Conservation (phyloP, 2,797 vertebrate species). For the Adrianichthys oophorus region DNA sequence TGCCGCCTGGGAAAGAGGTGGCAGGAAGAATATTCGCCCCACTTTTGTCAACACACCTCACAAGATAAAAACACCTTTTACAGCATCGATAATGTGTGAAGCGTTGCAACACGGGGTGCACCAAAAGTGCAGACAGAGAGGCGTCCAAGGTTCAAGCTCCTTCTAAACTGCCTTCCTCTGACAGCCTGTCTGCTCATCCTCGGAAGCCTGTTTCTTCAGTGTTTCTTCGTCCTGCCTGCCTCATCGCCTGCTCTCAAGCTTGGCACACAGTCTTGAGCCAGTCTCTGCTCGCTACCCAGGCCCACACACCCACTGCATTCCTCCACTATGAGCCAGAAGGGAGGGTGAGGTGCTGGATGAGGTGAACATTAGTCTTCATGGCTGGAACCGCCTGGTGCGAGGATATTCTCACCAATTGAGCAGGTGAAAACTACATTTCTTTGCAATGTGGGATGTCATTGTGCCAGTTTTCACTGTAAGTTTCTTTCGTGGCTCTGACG, state of each 20-base stretch:
- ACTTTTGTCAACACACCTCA: constrained; percentile 3
- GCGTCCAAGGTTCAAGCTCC: constrained; percentile 23
- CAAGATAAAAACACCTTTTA: constrained; percentile 8
- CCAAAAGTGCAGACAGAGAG: constrained; percentile 24
- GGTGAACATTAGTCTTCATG: constrained; percentile 34
- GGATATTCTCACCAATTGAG: constrained; percentile 28
- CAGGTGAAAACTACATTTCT: constrained; percentile 21
- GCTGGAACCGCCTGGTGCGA: constrained; percentile 27
- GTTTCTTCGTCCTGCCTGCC: constrained; percentile 31
- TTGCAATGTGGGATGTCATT: constrained; percentile 26
- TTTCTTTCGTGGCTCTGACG: constrained; percentile 17
- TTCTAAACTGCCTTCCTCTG: constrained; percentile 8
- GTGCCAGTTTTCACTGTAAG: constrained; percentile 41
- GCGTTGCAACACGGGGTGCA: constrained; percentile 25
- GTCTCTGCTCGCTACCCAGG: constrained; percentile 61
- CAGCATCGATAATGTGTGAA: constrained; percentile 24
- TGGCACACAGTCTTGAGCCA: constrained; percentile 63
- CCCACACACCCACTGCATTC: constrained; percentile 59
- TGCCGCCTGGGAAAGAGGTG: constrained; percentile 29
- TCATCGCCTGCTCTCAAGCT: constrained; percentile 33
- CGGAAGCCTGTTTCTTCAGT: constrained; percentile 35
- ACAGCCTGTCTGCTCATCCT: constrained; percentile 43
- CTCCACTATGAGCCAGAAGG: constrained; percentile 46
- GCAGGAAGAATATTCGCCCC: constrained; percentile 9
- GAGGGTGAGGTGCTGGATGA: constrained; percentile 45